Percentiles rank a stretch among this genome's conserved stretches.
phyloP scores from a whole-genome alignment of 2,888 invertebrate species.

The Campoplex capitator region DNA sequence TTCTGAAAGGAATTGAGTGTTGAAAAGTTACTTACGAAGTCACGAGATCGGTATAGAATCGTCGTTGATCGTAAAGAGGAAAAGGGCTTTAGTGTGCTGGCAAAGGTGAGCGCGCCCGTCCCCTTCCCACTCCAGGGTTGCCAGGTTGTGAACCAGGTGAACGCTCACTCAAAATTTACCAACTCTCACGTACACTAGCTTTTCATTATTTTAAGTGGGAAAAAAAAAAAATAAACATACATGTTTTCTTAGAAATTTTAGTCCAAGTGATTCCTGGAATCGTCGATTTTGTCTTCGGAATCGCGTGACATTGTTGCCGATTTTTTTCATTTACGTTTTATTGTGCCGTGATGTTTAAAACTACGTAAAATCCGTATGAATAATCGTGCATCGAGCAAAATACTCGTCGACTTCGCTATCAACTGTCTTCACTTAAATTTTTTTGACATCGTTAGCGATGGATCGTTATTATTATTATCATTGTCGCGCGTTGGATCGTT shows the following conservation, averaged over 20 bases:
- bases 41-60: slow-evolving; percentile 10
- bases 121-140: slow-evolving; percentile 65
- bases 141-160: slow-evolving; percentile 69
- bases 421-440: neutral
- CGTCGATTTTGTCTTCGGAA: neutral
- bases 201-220: neutral
- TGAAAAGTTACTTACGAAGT: neutral
- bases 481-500: slow-evolving; percentile 29
- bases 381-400: neutral
- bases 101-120: slow-evolving; percentile 49
- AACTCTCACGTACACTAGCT: slow-evolving; percentile 14
- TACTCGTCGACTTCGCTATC: neutral
- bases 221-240: neutral
- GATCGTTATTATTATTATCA: slow-evolving; percentile 35
- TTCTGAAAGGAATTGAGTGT: neutral
- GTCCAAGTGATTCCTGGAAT: neutral
- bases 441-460: slow-evolving; percentile 28
- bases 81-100: slow-evolving; percentile 57
- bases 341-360: neutral
- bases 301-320: neutral
- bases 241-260: slow-evolving; percentile 14
- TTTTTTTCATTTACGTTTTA: neutral
- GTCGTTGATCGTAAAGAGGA: slow-evolving; percentile 17
- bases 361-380: neutral
- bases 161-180: slow-evolving; percentile 43